Base-by-base conservation (phyloP, 2,113 vertebrate genomes). In the Pedionomus torquatus region DNA sequence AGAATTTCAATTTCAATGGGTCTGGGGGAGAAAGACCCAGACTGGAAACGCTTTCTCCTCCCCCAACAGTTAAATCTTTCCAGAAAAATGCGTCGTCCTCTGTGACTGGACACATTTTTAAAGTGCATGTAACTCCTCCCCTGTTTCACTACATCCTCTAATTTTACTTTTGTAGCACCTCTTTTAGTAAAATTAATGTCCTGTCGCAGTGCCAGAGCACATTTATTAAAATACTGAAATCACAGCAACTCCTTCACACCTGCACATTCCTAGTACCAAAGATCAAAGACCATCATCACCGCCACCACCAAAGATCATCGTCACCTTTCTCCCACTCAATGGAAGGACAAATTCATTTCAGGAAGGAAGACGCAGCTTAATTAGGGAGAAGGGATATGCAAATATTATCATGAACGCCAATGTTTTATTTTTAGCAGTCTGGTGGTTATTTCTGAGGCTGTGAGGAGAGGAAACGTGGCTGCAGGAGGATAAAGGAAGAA, bases 391-490 rank as follows among this genome's bases (percentile, higher is more conserved):
- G 33, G 41, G 33, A 83, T 69, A 52, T 72, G 75, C 52, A 85
- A 79, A 65, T 65, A 7, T 33, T 63, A 17, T 12, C 48, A 79
- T 49, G n/a, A 7, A 28, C 25, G 23, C 17, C 7, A 4, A 23
- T 33, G 51, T 3, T 70, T 77, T 88, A 85, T 93, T 95, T 95
- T 91, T 49, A 85, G 89, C 31, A 57, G n/a, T 49, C 65, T 17
- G 3, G 55, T 44, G 83, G 31, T 54, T 54, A 46, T 65, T 88
- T 88, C n/a, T 39, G 63, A 60, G 26, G 39, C 51, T 66, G 28
- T 8, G 57, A 90, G 57, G 81, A 86, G 46, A 4, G 16, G 77
- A 28, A 35, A 19, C 3, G 9, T 0, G n/a, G 51, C 51, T 66
- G 60, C 31, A n/a, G 72, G 1, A 61, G 24, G 61, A 91, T 61